These are phyloP conservation scores for Sciurus carolinensis DNA, from an alignment of 2,797 vertebrate genomes.

Conservation along the genomic window DNA sequence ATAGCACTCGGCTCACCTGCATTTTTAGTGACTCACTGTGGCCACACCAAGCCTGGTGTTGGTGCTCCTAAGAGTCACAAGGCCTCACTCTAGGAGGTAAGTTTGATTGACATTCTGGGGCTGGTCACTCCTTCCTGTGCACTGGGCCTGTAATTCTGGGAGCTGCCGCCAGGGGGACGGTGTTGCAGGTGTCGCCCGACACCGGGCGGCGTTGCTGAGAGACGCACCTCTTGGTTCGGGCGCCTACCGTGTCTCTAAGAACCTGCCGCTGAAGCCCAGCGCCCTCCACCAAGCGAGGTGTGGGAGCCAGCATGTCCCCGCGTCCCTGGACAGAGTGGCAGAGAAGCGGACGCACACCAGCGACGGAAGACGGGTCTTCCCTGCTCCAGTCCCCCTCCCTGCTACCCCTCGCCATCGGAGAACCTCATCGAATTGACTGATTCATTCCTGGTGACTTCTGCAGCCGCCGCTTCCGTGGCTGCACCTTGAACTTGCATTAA, in stretches of 20 bases:
- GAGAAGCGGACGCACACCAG: neutral
- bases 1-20: neutral
- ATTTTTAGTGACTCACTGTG: neutral
- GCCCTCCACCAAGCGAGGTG: neutral
- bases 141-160: conserved; percentile 68
- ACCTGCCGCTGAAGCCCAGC: neutral
- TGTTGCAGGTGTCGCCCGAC: neutral
- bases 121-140: neutral
- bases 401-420: neutral
- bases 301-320: neutral
- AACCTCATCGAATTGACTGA: conserved; percentile 78
- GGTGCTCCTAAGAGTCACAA: neutral
- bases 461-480: conserved; percentile 67
- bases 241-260: neutral
- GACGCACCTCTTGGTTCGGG: rapidly evolving
- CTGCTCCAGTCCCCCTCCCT: neutral
- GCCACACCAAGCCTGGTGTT: neutral
- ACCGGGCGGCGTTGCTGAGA: neutral
- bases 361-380: neutral
- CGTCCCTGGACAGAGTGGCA: neutral
- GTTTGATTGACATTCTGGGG: rapidly evolving
- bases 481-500: conserved; percentile 85
- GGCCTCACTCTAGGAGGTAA: neutral
- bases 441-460: conserved; percentile 81
- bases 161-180: conserved; percentile 76